These are phyloP conservation scores for Cyanoderma ruficeps DNA, from an alignment of 2,113 vertebrate species.

Conservation along the genomic window DNA sequence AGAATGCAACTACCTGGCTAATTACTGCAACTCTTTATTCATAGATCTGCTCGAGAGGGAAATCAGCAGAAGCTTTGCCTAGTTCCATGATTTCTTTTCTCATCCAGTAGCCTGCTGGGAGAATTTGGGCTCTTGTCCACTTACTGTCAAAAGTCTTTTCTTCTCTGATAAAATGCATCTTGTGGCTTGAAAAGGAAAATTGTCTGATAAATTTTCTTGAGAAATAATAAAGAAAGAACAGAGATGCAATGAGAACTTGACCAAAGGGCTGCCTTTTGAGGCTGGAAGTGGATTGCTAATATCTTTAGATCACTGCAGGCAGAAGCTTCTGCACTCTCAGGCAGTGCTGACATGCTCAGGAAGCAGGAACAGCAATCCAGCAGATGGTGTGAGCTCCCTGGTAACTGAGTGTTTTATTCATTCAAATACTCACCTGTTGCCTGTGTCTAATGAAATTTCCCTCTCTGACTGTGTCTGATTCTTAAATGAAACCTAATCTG, in stretches of 20 bases:
- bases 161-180: neutral
- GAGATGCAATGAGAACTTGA: neutral
- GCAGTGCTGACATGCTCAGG: neutral
- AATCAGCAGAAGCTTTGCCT: neutral
- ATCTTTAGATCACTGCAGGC: neutral
- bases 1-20: neutral
- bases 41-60: neutral
- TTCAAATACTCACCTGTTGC: neutral
- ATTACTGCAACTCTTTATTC: neutral
- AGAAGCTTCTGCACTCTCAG: neutral
- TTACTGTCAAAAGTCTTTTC: neutral
- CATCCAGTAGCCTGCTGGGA: neutral
- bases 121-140: neutral
- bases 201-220: neutral
- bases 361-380: neutral
- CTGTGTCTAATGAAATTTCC: neutral
- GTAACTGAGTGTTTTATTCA: neutral
- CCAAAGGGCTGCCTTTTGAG: neutral
- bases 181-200: neutral
- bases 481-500: neutral
- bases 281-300: neutral
- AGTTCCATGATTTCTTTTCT: neutral
- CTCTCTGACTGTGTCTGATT: neutral
- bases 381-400: constrained; percentile 26
- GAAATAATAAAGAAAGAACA: neutral